Base-by-base conservation (phyloP, 2,888 invertebrate species). In the Phalera bucephala region DNA sequence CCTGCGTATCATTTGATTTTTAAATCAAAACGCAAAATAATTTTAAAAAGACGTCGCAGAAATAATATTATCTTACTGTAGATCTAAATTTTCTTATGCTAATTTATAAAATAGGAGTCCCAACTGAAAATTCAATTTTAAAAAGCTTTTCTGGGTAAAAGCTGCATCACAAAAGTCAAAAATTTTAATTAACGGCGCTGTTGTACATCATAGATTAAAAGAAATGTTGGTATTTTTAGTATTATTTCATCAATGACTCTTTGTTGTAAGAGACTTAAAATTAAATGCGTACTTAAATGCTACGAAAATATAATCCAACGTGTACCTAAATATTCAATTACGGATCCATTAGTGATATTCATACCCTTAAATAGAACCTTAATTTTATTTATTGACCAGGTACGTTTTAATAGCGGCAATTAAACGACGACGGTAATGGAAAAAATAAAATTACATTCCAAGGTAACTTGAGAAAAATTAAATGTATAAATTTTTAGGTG, bases 401-500 rank as follows among this genome's bases (percentile, higher is more conserved):
- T 66, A 56, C 63, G 52, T 60, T 63, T 63, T 67, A 71, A 67
- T 66, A 64, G 62, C 58, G 48, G 64, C 58, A 68, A 72, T 71
- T 71, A 71, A 66, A 64, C 47, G 56, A 64, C 56, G 64, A 54
- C 67, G 63, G 62, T 71, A 71, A 70, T 71, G 71, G 71, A 66
- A 66, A n/a, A 71, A 72, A 71, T 67, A 55, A 64, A 66, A 68
- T 67, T 61, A 70, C 62, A 61, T 54, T 58, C 57, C 54, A 47
- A 56, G 61, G 58, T 61, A 56, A 63, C 55, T 47, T 45, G 46
- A 55, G 47, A 51, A 53, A 61, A 57, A 50, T 49, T 52, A 52
- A 50, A 49, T 38, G 44, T 46, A 42, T 37, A 55, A 54, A 40
- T 42, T 42, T 45, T 38, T 35, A 33, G 32, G 28, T 33, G 36